These are phyloP conservation scores for Ophiodon elongatus DNA, from an alignment of 2,113 vertebrate species.

Conservation along the genomic window DNA sequence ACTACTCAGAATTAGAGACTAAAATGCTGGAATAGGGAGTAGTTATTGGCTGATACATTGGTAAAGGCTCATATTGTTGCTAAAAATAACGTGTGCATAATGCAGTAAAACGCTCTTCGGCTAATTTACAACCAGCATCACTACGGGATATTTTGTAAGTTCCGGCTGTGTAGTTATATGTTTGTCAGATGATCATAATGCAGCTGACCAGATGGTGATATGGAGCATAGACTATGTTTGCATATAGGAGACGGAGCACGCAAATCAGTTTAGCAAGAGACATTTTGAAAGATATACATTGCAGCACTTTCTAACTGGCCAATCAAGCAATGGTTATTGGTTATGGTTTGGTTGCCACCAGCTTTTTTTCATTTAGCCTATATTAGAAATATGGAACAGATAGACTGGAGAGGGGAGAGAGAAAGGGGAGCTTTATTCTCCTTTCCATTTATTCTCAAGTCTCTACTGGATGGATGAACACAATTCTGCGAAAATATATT, in stretches of 20 bases:
- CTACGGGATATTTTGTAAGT: conserved; percentile 10
- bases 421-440: neutral
- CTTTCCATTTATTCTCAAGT: neutral
- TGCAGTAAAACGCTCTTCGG: neutral
- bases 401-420: neutral
- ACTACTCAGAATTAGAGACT: neutral
- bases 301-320: neutral
- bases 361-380: neutral
- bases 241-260: neutral
- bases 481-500: neutral
- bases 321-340: neutral
- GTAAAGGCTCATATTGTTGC: neutral
- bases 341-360: neutral
- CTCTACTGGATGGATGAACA: neutral
- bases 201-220: conserved; percentile 21
- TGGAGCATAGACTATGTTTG: conserved; percentile 7
- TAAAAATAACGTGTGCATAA: neutral
- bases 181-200: conserved; percentile 16
- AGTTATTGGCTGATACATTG: neutral
- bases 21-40: neutral
- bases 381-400: neutral
- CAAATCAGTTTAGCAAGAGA: neutral
- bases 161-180: conserved; percentile 10
- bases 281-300: neutral
- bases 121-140: conserved; percentile 6